Percentiles rank a stretch among this genome's conserved stretches.
phyloP scores from a whole-genome alignment of 2,797 vertebrate genomes.

The Selene dorsalis region DNA sequence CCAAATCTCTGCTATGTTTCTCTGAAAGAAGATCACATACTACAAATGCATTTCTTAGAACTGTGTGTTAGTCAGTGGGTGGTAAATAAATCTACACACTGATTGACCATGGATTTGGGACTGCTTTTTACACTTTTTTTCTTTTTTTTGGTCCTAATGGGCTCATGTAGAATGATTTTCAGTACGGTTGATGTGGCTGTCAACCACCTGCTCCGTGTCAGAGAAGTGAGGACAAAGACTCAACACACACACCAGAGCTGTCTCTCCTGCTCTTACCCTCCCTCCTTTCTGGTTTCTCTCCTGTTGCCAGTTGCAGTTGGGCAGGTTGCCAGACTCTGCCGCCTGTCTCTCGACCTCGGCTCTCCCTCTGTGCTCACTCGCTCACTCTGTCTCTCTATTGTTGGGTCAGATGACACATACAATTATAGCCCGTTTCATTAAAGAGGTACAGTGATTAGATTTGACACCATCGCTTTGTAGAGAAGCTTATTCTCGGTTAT shows the following conservation, averaged over 20 bases:
- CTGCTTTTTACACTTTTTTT: constrained; percentile 48
- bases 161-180: constrained; percentile 53
- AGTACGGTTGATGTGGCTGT: constrained; percentile 27
- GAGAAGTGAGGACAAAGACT: constrained; percentile 38
- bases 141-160: constrained; percentile 47
- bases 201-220: constrained; percentile 55
- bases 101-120: constrained; percentile 69
- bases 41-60: constrained; percentile 65
- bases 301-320: constrained; percentile 72
- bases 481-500: constrained; percentile 54
- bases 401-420: constrained; percentile 74
- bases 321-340: constrained; percentile 70
- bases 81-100: constrained; percentile 72
- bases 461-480: constrained; percentile 66
- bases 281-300: constrained; percentile 43
- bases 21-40: constrained; percentile 63
- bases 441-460: constrained; percentile 70
- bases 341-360: constrained; percentile 67
- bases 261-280: constrained; percentile 28
- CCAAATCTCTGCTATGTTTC: constrained; percentile 54
- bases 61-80: constrained; percentile 56
- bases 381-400: constrained; percentile 65
- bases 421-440: constrained; percentile 76
- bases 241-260: constrained; percentile 11
- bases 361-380: constrained; percentile 70